These are phyloP conservation scores for Scaptomyza graminum DNA, from an alignment of 1,140 invertebrate genomes.

Conservation along the genomic window DNA sequence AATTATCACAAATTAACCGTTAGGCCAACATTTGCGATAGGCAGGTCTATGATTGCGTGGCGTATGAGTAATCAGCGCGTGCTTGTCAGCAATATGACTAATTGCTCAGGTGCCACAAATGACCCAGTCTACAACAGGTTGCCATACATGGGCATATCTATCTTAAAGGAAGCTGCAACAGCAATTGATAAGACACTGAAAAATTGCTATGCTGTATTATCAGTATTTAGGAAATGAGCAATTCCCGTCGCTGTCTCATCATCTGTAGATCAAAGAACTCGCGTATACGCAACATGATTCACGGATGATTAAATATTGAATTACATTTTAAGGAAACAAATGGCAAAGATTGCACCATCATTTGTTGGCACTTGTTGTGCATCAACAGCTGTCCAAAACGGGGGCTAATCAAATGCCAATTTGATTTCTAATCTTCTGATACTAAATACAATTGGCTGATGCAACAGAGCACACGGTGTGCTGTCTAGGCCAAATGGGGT, in stretches of 20 bases:
- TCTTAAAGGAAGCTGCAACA: constrained; percentile 7
- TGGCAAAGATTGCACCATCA: constrained; percentile 2
- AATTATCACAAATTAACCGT: constrained; percentile 7
- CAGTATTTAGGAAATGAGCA: background rate
- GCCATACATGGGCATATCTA: constrained; percentile 27
- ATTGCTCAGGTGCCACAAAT: background rate
- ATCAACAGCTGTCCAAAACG: constrained; percentile 15
- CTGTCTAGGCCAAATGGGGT: constrained; percentile 39
- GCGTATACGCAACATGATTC: constrained; percentile 13
- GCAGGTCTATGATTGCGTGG: constrained; percentile 56
- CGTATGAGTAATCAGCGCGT: constrained; percentile 67
- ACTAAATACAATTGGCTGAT: constrained; percentile 59
- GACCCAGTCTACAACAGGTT: background rate
- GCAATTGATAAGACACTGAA: constrained; percentile 15
- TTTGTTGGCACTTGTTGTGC: constrained; percentile 3
- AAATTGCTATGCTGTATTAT: constrained; percentile 10
- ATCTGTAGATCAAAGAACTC: constrained; percentile 13
- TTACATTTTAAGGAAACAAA: constrained; percentile 3
- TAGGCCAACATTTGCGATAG: constrained; percentile 22
- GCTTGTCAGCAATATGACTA: constrained; percentile 33
- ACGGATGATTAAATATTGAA: constrained; percentile 16
- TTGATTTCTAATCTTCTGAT: constrained; percentile 27
- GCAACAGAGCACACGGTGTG: constrained; percentile 44
- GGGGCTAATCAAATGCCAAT: constrained; percentile 40
- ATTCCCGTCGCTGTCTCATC: constrained; percentile 19